These are phyloP conservation scores for Camptogramma bilineatum DNA, from an alignment of 2,888 invertebrate species.

Conservation along the genomic window DNA sequence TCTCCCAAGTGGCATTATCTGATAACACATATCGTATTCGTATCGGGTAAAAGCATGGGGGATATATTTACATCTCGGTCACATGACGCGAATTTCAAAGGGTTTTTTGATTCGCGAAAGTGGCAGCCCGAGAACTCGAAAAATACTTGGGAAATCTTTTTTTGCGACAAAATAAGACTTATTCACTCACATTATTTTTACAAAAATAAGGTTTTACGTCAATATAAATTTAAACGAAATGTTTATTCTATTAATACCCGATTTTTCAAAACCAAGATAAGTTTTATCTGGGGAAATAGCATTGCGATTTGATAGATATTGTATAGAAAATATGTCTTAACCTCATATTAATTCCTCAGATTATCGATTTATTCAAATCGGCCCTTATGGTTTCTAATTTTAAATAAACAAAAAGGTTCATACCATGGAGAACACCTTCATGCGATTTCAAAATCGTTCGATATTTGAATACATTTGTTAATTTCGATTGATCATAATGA, in stretches of 20 bases:
- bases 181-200: neutral
- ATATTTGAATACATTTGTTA: neutral
- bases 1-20: slow-evolving; percentile 80
- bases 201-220: too few species aligned
- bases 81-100: slow-evolving; percentile 80
- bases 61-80: slow-evolving; percentile 76
- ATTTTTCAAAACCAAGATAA: too few species aligned
- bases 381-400: too few species aligned
- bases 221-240: too few species aligned
- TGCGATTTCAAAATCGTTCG: neutral
- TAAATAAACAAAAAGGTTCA: neutral
- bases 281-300: too few species aligned
- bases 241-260: too few species aligned
- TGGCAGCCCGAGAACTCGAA: slow-evolving; percentile 11
- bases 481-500: neutral
- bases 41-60: slow-evolving; percentile 82
- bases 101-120: slow-evolving; percentile 66
- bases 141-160: neutral
- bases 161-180: neutral
- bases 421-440: neutral
- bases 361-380: too few species aligned
- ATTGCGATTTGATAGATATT: too few species aligned
- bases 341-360: too few species aligned
- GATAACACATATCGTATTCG: slow-evolving; percentile 82
- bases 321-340: too few species aligned